phyloP scores from a whole-genome alignment of 2,797 vertebrate species.

The Ibycter americanus region DNA sequence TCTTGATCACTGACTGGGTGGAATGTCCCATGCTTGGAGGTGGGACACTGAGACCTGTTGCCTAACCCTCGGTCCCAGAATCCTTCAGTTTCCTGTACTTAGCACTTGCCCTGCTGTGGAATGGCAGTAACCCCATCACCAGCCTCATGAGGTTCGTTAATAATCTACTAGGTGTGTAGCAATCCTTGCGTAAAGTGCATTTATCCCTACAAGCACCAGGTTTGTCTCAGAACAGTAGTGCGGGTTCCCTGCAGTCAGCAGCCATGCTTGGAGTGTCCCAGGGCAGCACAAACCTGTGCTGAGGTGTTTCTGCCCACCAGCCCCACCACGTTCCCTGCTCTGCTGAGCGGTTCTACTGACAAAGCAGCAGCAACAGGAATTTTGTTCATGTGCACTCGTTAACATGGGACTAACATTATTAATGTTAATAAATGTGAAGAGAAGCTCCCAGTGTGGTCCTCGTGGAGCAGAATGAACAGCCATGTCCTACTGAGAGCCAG shows the following conservation, averaged over 20 bases:
- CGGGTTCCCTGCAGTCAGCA: not conserved
- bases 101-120: fast-evolving
- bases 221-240: not conserved
- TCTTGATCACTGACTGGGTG: fast-evolving
- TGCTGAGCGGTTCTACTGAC: fast-evolving
- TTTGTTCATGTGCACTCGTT: fast-evolving
- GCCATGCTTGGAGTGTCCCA: not conserved
- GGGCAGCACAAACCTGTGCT: not conserved
- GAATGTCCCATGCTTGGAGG: not conserved
- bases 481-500: not conserved
- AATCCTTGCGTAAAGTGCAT: not conserved
- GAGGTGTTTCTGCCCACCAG: not conserved
- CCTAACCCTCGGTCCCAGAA: not conserved
- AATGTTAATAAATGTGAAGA: conserved; percentile 3
- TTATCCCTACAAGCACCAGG: not conserved
- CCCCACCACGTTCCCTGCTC: not conserved
- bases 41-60: not conserved
- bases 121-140: not conserved
- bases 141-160: not conserved
- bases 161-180: not conserved
- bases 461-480: not conserved
- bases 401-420: not conserved
- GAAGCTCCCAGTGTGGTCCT: not conserved
- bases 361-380: fast-evolving
- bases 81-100: not conserved